These are phyloP conservation scores for Agonopterix alstromeriana DNA, from an alignment of 2,888 invertebrate genomes.

Conservation along the genomic window DNA sequence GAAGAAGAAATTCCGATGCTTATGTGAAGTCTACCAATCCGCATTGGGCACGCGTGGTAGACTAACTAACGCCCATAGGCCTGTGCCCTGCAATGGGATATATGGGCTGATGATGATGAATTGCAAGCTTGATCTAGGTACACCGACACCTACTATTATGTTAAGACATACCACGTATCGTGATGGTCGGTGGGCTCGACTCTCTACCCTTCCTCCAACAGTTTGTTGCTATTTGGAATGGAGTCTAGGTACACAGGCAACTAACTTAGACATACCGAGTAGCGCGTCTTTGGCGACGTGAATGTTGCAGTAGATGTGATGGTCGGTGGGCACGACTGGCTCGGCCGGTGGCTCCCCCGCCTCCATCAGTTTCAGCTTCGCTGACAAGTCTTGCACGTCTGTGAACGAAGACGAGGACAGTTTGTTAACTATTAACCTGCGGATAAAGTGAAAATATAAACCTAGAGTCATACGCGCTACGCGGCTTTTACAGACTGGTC, in stretches of 20 bases:
- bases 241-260: no score
- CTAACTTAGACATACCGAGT: conserved; percentile 52
- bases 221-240: no score
- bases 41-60: neutral
- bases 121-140: no score
- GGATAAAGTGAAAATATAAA: no score
- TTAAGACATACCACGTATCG: conserved; percentile 46
- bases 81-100: no score
- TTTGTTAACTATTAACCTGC: no score
- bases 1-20: no score
- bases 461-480: no score
- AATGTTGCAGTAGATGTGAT: conserved; percentile 69
- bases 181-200: conserved; percentile 58
- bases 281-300: conserved; percentile 59
- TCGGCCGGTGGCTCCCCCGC: conserved; percentile 51
- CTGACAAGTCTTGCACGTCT: conserved; percentile 84
- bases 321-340: conserved; percentile 53
- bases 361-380: conserved; percentile 81
- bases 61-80: neutral
- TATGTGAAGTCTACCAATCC: no score
- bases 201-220: no score
- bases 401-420: conserved; percentile 25
- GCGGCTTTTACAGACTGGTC: no score
- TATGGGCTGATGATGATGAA: no score
- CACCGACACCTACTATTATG: neutral